Conservation (phyloP, 2,797 vertebrate genomes). For the Kryptolebias ocellatus region DNA sequence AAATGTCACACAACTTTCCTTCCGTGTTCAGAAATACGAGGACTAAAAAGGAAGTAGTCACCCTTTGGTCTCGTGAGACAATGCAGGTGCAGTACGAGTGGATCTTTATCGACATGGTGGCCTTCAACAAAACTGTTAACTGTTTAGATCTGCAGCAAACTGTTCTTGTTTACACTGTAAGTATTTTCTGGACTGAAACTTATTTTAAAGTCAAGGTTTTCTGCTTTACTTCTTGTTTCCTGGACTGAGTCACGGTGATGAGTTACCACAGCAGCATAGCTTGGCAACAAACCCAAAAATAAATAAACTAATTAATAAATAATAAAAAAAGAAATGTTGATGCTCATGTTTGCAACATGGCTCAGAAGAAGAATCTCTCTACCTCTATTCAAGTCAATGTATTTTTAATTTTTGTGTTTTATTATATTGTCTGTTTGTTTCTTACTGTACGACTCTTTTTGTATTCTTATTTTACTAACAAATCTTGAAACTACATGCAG, state of each 20-base stretch:
- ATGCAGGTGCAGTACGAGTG: slow-evolving; percentile 66
- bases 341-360: too few species aligned
- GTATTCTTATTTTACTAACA: too few species aligned
- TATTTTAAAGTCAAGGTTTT: neutral
- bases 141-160: slow-evolving; percentile 15
- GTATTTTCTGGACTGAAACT: neutral
- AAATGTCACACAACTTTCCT: too few species aligned
- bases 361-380: too few species aligned
- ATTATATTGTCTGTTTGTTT: too few species aligned
- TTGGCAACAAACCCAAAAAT: too few species aligned
- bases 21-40: too few species aligned
- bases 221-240: neutral
- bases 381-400: too few species aligned
- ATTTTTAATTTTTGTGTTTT: neutral
- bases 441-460: neutral
- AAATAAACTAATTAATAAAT: neutral
- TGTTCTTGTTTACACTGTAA: slow-evolving; percentile 63
- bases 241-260: too few species aligned
- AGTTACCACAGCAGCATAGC: neutral
- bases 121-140: neutral
- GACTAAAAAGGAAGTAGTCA: too few species aligned
- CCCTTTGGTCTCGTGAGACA: slow-evolving; percentile 8
- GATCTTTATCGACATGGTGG: slow-evolving; percentile 58
- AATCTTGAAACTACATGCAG: too few species aligned
- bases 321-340: too few species aligned